Evolutionary conservation across 2,888 invertebrate genomes (phyloP).

Genomic region (Sipunculus nudus): DNA sequence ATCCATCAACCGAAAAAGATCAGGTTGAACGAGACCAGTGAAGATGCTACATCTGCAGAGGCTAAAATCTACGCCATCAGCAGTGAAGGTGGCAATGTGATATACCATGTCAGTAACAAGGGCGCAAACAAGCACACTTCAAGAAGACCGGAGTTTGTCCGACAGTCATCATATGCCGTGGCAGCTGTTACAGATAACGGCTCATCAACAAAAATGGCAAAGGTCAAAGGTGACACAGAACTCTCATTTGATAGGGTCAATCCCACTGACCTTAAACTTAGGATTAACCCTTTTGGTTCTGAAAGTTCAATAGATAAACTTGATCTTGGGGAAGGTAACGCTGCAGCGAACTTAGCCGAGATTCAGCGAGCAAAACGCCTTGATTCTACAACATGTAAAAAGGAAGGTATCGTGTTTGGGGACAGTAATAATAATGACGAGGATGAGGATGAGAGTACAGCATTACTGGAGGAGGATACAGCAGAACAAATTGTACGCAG

Average conservation of each 20-base stretch:
- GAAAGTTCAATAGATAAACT: conserved; percentile 55
- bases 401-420: conserved; percentile 62
- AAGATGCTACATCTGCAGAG: conserved; percentile 55
- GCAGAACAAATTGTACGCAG: conserved; percentile 14
- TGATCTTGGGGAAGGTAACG: too few species aligned
- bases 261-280: conserved; percentile 73
- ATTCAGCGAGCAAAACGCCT: conserved; percentile 53
- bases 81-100: conserved; percentile 81
- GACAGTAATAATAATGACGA: conserved; percentile 40
- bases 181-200: conserved; percentile 68
- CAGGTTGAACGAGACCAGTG: conserved; percentile 34
- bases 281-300: conserved; percentile 75
- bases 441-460: conserved; percentile 31
- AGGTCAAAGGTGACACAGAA: conserved; percentile 65
- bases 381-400: conserved; percentile 56
- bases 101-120: conserved; percentile 67
- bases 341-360: conserved; percentile 42
- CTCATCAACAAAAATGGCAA: conserved; percentile 43
- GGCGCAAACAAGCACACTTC: conserved; percentile 48
- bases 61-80: conserved; percentile 82
- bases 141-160: conserved; percentile 59
- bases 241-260: conserved; percentile 68
- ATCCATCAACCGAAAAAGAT: conserved; percentile 63
- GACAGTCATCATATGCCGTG: conserved; percentile 66
- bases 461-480: conserved; percentile 1